Percentiles rank a stretch among this genome's conserved stretches.
phyloP scores from a whole-genome alignment of 1,140 invertebrate genomes.

The Drosophila repletoides region DNA sequence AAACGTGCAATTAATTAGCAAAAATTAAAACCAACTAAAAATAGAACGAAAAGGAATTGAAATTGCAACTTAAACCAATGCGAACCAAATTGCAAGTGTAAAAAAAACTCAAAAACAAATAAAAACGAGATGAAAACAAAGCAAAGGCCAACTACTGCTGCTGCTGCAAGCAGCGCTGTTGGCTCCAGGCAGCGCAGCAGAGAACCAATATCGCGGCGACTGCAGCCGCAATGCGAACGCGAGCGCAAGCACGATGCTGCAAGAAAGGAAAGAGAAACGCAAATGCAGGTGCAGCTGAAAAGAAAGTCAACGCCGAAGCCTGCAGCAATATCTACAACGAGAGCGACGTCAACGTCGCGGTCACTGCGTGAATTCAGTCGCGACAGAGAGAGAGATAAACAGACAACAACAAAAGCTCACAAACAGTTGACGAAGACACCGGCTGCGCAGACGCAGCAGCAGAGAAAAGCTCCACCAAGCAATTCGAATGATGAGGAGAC shows the following conservation, averaged over 20 bases:
- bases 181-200: conserved; percentile 1
- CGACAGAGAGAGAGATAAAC: background rate
- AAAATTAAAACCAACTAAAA: conserved; percentile 18
- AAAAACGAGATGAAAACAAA: conserved; percentile 38
- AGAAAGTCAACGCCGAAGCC: background rate
- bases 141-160: conserved; percentile 26
- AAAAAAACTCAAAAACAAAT: conserved; percentile 15
- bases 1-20: conserved; percentile 29
- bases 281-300: conserved; percentile 26
- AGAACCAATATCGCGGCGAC: conserved; percentile 10
- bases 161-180: background rate
- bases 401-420: background rate
- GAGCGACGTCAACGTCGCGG: background rate
- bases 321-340: background rate
- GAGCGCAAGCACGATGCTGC: conserved; percentile 42
- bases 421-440: background rate
- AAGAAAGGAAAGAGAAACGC: conserved; percentile 42
- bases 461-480: background rate
- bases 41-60: conserved; percentile 1
- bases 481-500: conserved; percentile 13
- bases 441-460: background rate
- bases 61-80: conserved; percentile 16
- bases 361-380: background rate
- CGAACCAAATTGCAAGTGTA: conserved; percentile 37
- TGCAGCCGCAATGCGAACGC: conserved; percentile 38